These are phyloP conservation scores for Rotaria magnacalcarata DNA, from an alignment of 2,888 invertebrate genomes.

Conservation along the genomic window DNA sequence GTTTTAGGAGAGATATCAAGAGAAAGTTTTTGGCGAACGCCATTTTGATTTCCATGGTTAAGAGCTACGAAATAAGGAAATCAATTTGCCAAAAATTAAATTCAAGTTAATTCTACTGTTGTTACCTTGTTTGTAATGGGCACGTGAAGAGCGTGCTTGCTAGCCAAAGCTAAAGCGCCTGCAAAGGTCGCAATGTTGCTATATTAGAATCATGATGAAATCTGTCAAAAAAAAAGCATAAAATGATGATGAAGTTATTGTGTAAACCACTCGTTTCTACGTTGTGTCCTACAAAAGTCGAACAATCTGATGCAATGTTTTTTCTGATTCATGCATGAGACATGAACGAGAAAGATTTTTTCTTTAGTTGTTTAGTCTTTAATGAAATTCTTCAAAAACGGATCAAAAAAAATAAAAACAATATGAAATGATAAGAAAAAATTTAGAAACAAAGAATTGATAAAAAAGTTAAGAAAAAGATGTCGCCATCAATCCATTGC, in stretches of 20 bases:
- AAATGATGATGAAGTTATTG: neutral
- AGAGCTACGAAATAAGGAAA: neutral
- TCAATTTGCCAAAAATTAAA: neutral
- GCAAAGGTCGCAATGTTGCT: neutral
- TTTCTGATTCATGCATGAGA: conserved; percentile 2
- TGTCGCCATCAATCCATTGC: no score
- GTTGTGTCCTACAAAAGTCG: neutral
- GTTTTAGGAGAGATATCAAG: neutral
- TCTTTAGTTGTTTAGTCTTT: neutral
- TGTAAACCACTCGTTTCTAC: neutral
- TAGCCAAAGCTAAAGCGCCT: conserved; percentile 17
- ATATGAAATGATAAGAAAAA: no score
- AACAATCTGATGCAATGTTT: conserved; percentile 1
- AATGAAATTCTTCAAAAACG: no score
- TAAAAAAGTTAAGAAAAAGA: no score
- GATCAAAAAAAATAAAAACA: no score
- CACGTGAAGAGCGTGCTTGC: conserved; percentile 6
- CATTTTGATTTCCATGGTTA: neutral
- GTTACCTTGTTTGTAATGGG: neutral
- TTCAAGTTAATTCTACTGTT: neutral
- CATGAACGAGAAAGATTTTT: neutral
- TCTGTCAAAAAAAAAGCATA: neutral
- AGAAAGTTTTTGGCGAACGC: neutral
- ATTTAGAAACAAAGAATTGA: no score
- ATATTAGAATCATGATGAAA: neutral